Base-by-base conservation (phyloP, 2,113 vertebrate species). In the Puntigrus tetrazona region DNA sequence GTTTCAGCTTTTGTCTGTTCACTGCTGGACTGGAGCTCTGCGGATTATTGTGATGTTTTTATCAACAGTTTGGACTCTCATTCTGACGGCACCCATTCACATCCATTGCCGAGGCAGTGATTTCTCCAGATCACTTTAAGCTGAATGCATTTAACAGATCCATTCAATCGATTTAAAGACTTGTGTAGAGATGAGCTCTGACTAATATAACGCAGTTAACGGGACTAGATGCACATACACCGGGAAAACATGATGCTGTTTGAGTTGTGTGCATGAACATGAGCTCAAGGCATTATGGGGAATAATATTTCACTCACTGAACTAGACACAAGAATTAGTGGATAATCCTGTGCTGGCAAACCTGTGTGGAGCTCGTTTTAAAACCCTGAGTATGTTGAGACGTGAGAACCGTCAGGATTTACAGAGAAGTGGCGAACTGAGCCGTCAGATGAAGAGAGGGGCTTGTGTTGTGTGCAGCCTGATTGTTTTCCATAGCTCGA, bases 211-310 rank as follows among this genome's bases (percentile, higher is more conserved):
- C 2, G 41, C 41, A 41, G 8, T 41, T 41, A 10, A 41, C 8
- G 10, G 10, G 43, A 45, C n/a, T n/a, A n/a, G 61, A 65, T 36
- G 16, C 18, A 0, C 67, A 70, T 18, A 5, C 10, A 4, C 6
- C 16, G 20, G 16, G 27, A 43, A 31, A 50, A 52, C 27, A 11
- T 36, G 18, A 69, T 11, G 27, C 25, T 4, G n/a, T 18, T 29
- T 75, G 2, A 31, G 11, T 50, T 50, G 0, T 76, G 73, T 52
- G 73, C 3, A 14, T 22, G 45, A 41, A 50, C 29, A 50, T 34
- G 75, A 77, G 75, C 75, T 77, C 75, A 57, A 34, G 47, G 50
- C 75, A 38, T 77, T 77, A 77, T 77, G 50, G 18, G 20, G 75
- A 36, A 77, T 77, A 57, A 77, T 31, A 14, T 77, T 77, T 77